Base-by-base conservation (phyloP, 2,888 invertebrate species). In the Diaperis boleti region DNA sequence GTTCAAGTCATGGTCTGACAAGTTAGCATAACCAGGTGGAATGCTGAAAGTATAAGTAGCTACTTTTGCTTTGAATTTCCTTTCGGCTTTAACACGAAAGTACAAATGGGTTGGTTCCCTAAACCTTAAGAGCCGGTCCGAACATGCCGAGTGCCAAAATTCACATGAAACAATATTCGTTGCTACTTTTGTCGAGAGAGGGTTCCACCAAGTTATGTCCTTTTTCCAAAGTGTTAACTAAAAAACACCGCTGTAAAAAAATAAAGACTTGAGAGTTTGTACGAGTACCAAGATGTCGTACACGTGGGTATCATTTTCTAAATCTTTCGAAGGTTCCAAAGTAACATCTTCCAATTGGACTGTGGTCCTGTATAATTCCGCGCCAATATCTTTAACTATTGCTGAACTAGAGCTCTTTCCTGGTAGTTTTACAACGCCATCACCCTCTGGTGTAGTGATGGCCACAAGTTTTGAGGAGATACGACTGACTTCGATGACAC, bases 161-260 rank as follows among this genome's bases (percentile, higher is more conserved):
- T 41, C 17, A 2, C 14, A 6, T 11, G 1, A 11, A 1, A 41
- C 1, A 18, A 42, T 42, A 7, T 17, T 10, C 4, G 42, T 42
- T 18, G 1, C 3, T 5, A 42, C 42, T 42, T 20, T 11, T 18
- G 10, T 20, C 7, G 8, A 7, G 3, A 4, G 4, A 11, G 42
- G 42, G 10, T 42, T 42, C 42, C 42, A 42, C 42, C 42, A 42
- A 4, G 15, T 8, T 8, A 42, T 20, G 22, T 42, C 42, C 1
- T 18, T 42, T 6, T 42, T 18, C 42, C 42, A 42, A 3, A 13
- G 3, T 1, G 20, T 10, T 13, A 42, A 6, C 42, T 42, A 3
- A 2, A 42, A 42, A n/a, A n/a, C n/a, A n/a, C n/a, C n/a, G n/a
- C 3, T 2, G 4, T 4, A 20, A 20, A 2, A 10, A 10, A 33